Base-by-base conservation (phyloP, 2,888 invertebrate genomes). In the Tachina fera region DNA sequence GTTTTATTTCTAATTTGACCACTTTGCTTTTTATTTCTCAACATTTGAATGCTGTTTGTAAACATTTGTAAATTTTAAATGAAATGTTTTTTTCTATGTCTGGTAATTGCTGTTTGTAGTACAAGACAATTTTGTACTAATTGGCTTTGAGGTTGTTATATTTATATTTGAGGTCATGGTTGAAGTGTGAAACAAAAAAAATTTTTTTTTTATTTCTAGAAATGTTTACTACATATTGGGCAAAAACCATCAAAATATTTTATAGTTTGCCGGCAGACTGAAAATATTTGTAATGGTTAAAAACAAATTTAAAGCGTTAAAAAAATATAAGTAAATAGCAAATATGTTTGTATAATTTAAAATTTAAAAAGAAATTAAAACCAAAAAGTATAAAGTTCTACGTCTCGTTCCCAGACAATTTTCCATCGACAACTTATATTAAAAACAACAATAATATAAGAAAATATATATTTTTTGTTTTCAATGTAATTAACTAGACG, bases 91-190 rank as follows among this genome's bases (percentile, higher is more conserved):
- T 79, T 61, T 65, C 3, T 79, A 19, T n/a, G 22, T 63, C 31
- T 65, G 49, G 51, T 77, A 47, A 70, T 65, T 72, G 60, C 58
- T 77, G 45, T 71, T 61, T 68, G 41, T 45, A 61, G 83, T 74
- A n/a, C 13, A 83, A 60, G 71, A 71, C 71, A 80, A 84, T 82
- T 78, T 85, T 70, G 22, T 78, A 74, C 85, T 85, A 85, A 85
- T 85, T 85, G 85, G 78, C 82, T 82, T 75, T 85, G 78, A 85
- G 78, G 77, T 82, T 82, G 70, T 63, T 63, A 78, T 77, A 56
- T 84, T 72, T 81, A 71, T 80, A 76, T 82, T 82, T 82, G 82
- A 70, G 75, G 82, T 82, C 82, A 82, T 70, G 75, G 82, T 70
- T 81, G 61, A 63, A 80, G 74, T 74, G 70, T 71, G 47, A 76